Evolutionary conservation across 2,797 vertebrate species (phyloP), one percentile per base, ranked within the genome.

Genomic region (Acridotheres tristis): DNA sequence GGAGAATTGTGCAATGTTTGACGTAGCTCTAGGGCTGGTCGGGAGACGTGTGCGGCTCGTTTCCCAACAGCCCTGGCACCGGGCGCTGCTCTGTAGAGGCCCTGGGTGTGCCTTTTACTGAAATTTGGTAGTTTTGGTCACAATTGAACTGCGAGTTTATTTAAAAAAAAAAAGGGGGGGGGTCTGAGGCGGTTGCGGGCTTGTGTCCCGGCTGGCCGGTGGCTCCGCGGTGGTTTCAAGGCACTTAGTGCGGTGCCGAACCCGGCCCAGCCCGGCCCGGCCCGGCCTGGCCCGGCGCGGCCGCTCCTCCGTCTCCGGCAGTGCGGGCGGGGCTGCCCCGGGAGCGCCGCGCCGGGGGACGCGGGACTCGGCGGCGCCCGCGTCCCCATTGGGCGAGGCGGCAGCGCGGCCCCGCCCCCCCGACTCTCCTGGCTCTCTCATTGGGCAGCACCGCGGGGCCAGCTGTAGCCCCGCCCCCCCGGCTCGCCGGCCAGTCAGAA

Each of bases 401-500:
- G 8, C 4, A 4, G 6, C 2, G 7, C 0, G 58, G 34, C 61
- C 32, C 75, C 90, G 59, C 92, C 95, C 47, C 47, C 16, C 12
- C 4, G 1, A 20, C 59, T 25, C 43, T 29, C 11, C 13, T 36
- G 4, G 27, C 55, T 63, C 66, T 25, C 42, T 32, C 21, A 96
- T 97, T 96, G 95, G 94, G 2, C 19, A 0, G 1, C 0, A 10
- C 21, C 7, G 47, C 74, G 36, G 50, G 38, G 7, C 29, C 12
- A 36, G 50, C 30, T 3, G 23, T 82, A 59, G 65, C n/a, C 73
- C 90, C 30, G 7, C 23, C 48, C 5, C 2, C 3, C 9, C 5
- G 16, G 40, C 55, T 22, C 15, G 19, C 15, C 5, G 23, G 17
- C 96, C 93, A 94, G 45, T 97, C 26, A 85, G 93, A 96, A 97